Evolutionary conservation across 2,888 invertebrate genomes (phyloP), one percentile per base, ranked within the genome.

Genomic region (Oasisia sp.): DNA sequence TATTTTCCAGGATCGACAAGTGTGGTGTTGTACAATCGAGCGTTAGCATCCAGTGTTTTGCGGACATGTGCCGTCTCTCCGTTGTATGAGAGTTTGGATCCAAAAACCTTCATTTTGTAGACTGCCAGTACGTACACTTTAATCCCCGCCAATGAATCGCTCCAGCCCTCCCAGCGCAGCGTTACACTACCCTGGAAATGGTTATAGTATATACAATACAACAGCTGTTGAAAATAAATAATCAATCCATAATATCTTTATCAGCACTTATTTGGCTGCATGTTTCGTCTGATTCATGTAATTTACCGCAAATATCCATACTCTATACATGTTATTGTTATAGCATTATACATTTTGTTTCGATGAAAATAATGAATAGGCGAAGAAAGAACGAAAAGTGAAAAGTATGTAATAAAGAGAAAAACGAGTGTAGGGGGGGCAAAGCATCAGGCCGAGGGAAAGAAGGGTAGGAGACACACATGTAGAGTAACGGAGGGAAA

Each of bases 111-210:
- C 58, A 91, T 14, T 74, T 91, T 91, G 91, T 32, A 91, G 58
- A 74, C 74, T 32, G 50, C 74, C 32, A 58, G 14, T 74, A 74
- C 58, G 91, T 91, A 91, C 4, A 32, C 11, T 32, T 74, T 56
- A n/a, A 91, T 74, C 12, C 91, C 91, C 0, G 91, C 56, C 32
- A 74, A n/a, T 56, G 12, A 32, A n/a, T 91, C 91, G 14, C 50
- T 58, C 91, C 91, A 91, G 74, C 91, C 91, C 32, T 32, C 32
- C 91, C 91, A 91, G 44, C 91, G 56, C 32, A 74, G 12, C 12
- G 14, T 74, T 5, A 91, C 27, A 74, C n/a, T 74, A n/a, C 27
- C 74, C 74, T 74, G 27, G n/a, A 74, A 74, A 38, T 5, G 1
- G 27, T 3, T 19, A 27, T 19, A 74, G 14, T 50, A 50, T 0